Evolutionary conservation across 2,797 vertebrate genomes (phyloP).

Genomic region (Oreochromis mossambicus): DNA sequence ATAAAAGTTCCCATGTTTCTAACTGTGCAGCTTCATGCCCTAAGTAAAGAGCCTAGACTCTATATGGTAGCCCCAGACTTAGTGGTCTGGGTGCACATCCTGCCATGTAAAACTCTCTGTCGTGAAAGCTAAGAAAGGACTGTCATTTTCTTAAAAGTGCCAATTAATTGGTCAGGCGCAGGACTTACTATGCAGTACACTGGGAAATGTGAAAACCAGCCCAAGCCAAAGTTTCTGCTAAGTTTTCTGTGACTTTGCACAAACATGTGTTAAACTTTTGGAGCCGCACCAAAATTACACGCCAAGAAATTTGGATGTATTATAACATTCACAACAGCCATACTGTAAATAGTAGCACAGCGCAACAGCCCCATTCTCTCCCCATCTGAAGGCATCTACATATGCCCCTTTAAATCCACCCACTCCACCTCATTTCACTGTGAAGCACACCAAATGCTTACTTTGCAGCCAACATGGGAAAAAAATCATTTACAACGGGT

Average conservation of each 20-base stretch:
- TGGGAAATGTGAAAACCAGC: not conserved
- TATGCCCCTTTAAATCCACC: constrained; percentile 7
- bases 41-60: constrained; percentile 31
- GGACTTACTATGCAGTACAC: constrained; percentile 8
- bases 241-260: constrained; percentile 16
- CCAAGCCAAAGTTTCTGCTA: not conserved
- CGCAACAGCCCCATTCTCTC: not conserved
- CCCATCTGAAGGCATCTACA: constrained; percentile 55
- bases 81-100: constrained; percentile 49
- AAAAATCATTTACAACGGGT: constrained; percentile 82
- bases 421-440: constrained; percentile 19
- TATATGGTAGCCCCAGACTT: constrained; percentile 38
- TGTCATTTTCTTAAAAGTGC: constrained; percentile 19
- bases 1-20: not conserved
- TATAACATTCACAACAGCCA: not conserved
- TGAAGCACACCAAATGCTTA: constrained; percentile 57
- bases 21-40: constrained; percentile 32
- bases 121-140: constrained; percentile 37
- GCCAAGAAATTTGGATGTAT: constrained; percentile 50
- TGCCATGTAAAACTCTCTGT: constrained; percentile 44
- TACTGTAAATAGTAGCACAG: not conserved
- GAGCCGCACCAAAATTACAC: constrained; percentile 10
- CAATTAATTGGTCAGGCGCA: constrained; percentile 2
- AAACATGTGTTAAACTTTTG: constrained; percentile 26
- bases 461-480: constrained; percentile 46